phyloP scores from a whole-genome alignment of 30 jellyfish, hydroid and myxozoan genomes.

The Turritopsis dohrnii region DNA sequence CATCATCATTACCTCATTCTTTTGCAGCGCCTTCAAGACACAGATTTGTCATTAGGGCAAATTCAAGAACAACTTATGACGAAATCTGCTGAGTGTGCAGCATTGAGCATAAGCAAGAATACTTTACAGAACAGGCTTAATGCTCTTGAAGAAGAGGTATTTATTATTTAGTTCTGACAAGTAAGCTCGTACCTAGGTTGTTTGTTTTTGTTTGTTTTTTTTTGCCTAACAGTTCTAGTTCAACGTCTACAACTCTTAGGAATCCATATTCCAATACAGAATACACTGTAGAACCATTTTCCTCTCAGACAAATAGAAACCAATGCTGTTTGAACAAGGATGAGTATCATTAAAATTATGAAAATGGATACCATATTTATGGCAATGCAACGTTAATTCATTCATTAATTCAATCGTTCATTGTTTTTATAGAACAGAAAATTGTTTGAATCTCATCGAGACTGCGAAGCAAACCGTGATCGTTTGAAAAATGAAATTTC shows the following conservation, averaged over 20 bases:
- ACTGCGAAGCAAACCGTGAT: background rate
- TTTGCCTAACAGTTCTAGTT: no score
- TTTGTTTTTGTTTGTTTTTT: no score
- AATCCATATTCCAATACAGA: no score
- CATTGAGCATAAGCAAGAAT: background rate
- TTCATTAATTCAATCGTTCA: background rate
- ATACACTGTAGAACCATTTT: no score
- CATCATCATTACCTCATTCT: background rate
- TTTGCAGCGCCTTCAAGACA: background rate
- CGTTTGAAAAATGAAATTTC: background rate
- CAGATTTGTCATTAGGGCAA: background rate
- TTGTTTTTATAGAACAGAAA: background rate
- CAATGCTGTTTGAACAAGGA: no score
- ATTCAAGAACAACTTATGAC: background rate
- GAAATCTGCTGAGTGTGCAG: conserved; percentile 8
- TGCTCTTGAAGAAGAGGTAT: conserved; percentile 4
- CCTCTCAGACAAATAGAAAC: no score
- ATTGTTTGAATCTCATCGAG: background rate
- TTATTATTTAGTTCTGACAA: no score
- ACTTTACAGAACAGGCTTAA: conserved; percentile 2
- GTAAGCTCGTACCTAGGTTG: no score
- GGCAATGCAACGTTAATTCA: no score
- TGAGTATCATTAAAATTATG: no score
- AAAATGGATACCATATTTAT: no score
- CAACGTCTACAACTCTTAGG: no score